These are phyloP conservation scores for Actinia equina DNA, from an alignment of 64 coral and sea anemone species.

Conservation along the genomic window DNA sequence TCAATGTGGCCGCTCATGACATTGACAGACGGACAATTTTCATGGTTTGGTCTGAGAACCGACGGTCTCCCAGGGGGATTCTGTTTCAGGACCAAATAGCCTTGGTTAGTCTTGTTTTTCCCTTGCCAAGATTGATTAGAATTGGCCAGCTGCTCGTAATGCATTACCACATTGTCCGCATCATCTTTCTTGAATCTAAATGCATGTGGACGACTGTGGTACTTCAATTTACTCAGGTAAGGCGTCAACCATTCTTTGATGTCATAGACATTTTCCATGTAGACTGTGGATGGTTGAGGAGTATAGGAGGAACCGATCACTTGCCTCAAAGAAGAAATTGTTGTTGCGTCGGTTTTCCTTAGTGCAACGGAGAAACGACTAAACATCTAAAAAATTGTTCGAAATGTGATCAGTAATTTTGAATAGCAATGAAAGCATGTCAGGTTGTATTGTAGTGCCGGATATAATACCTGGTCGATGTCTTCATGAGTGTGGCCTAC, in stretches of 20 bases:
- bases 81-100: conserved; percentile 12
- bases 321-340: background rate
- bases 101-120: background rate
- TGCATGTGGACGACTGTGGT: too few relatives aligned
- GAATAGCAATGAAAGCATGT: background rate
- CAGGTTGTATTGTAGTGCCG: background rate
- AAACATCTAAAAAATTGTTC: background rate
- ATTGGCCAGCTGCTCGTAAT: background rate
- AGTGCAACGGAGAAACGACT: background rate
- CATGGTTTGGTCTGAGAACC: too few relatives aligned
- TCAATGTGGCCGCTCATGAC: background rate
- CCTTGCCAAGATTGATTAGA: conserved; percentile 6
- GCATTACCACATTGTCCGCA: too few relatives aligned
- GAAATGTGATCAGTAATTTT: background rate
- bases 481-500: conserved; percentile 51
- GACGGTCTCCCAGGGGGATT: background rate
- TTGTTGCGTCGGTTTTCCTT: background rate
- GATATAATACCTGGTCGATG: conserved; percentile 1
- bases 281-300: conserved; percentile 2
- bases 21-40: background rate
- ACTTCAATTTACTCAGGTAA: too few relatives aligned
- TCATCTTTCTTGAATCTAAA: too few relatives aligned
- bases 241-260: too few relatives aligned
- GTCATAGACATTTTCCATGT: too few relatives aligned
- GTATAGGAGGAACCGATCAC: conserved; percentile 10